A percentile compares a stretch with the other conserved stretches of the same genome.
These are phyloP conservation scores for Pollicipes pollicipes DNA, from an alignment of 1,140 invertebrate species.

Conservation along the genomic window DNA sequence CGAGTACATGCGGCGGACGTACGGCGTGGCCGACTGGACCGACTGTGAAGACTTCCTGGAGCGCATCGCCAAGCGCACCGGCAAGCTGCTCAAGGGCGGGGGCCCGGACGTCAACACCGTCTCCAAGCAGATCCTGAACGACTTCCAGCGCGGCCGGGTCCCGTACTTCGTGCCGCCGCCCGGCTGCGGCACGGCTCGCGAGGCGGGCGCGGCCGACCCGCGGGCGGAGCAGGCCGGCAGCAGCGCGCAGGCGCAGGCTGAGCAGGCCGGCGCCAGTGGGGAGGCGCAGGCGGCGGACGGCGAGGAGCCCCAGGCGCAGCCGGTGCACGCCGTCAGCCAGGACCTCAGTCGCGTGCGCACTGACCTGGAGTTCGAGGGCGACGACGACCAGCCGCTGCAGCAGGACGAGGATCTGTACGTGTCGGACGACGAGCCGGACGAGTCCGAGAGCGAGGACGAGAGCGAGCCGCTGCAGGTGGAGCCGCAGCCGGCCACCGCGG, in stretches of 20 bases:
- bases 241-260: conserved; percentile 9
- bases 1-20: conserved; percentile 82
- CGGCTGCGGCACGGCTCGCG: conserved; percentile 15
- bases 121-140: conserved; percentile 91
- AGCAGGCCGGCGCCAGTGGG: conserved; percentile 16
- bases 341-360: conserved; percentile 11
- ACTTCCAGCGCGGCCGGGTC: conserved; percentile 93
- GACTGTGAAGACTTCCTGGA: conserved; percentile 70
- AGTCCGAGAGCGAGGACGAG: neutral
- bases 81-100: conserved; percentile 86
- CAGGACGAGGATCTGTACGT: conserved; percentile 10
- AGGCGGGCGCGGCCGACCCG: conserved; percentile 5
- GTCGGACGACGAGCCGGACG: conserved; percentile 4
- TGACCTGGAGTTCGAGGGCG: conserved; percentile 15
- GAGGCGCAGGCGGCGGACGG: conserved; percentile 4
- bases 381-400: conserved; percentile 13
- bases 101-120: conserved; percentile 78
- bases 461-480: conserved; percentile 8
- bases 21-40: conserved; percentile 60
- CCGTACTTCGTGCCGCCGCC: conserved; percentile 82
- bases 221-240: conserved; percentile 11
- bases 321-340: conserved; percentile 13
- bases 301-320: conserved; percentile 23
- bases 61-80: conserved; percentile 63
- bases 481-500: conserved; percentile 13